Evolutionary conservation across 2,888 invertebrate genomes (phyloP), one percentile per base, ranked within the genome.

Genomic region (Pseudococcus viburni): DNA sequence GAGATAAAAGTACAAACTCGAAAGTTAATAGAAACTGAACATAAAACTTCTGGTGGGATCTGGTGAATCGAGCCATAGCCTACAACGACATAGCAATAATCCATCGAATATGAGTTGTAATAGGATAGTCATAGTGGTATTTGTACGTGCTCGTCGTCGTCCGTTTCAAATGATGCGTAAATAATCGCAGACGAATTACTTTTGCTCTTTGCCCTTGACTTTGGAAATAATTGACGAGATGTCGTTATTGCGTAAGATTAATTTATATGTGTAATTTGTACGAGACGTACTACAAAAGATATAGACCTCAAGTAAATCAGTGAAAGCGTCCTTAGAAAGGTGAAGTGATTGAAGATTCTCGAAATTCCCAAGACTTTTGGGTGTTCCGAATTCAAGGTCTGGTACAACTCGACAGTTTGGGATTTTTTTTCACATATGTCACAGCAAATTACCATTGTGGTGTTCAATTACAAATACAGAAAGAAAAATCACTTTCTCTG

Each of bases 141-240:
- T 77, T 77, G 77, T 77, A 77, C 77, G 77, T 77, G 77, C 39
- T 77, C 33, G 7, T 64, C 15, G 64, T 17, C 77, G 77, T 22
- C 22, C 77, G 77, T 77, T 77, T 77, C 77, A 39, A 77, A 77
- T 77, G 33, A 77, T 15, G 33, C 77, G 39, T 77, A 77, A 77
- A 77, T 77, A 77, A 77, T 77, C 77, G 77, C 77, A 39, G 26
- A 77, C 77, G 77, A 77, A 77, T 77, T 77, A 17, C 33, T 77
- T 51, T 51, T 51, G 51, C 51, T 51, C 77, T 77, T 12, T 39
- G 77, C 77, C 77, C 77, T 77, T 77, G 77, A 77, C 77, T 77
- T 33, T 39, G 26, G 33, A 12, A 33, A 77, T 33, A 77, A 77
- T 77, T 33, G 22, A 77, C 17, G 7, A 17, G 39, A 73, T 73